Conservation (phyloP, 2,113 vertebrate species). For the Sphyrna mokarran region DNA sequence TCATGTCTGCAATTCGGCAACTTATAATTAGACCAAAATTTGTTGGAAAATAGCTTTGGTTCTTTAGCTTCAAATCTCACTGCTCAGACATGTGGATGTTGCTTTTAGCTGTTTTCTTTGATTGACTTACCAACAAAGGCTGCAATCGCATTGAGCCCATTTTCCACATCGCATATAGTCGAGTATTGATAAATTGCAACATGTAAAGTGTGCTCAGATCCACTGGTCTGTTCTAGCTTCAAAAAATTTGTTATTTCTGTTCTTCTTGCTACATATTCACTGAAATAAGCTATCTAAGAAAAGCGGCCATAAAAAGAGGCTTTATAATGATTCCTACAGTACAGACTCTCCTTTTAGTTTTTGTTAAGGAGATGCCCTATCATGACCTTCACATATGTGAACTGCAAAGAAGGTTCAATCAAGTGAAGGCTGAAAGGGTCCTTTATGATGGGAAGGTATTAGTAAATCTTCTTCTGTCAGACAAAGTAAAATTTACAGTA, state of each 20-base stretch:
- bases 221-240: neutral
- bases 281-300: neutral
- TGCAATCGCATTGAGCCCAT: neutral
- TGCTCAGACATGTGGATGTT: neutral
- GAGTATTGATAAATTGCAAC: neutral
- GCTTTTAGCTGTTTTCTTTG: neutral
- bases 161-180: conserved; percentile 4
- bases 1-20: neutral
- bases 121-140: conserved; percentile 36
- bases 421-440: conserved; percentile 37
- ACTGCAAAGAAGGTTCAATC: conserved; percentile 37
- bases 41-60: neutral
- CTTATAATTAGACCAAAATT: neutral
- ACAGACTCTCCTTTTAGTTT: conserved; percentile 39
- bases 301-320: conserved; percentile 30
- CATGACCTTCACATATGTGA: conserved; percentile 31
- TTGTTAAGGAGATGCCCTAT: conserved; percentile 37
- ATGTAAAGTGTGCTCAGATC: neutral
- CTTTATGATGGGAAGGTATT: conserved; percentile 38
- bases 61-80: neutral
- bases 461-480: conserved; percentile 15
- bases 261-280: neutral
- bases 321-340: conserved; percentile 39
- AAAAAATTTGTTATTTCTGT: neutral
- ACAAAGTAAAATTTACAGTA: conserved; percentile 34